Conservation (phyloP, 2,888 invertebrate genomes). For the Galerucella pusilla region DNA sequence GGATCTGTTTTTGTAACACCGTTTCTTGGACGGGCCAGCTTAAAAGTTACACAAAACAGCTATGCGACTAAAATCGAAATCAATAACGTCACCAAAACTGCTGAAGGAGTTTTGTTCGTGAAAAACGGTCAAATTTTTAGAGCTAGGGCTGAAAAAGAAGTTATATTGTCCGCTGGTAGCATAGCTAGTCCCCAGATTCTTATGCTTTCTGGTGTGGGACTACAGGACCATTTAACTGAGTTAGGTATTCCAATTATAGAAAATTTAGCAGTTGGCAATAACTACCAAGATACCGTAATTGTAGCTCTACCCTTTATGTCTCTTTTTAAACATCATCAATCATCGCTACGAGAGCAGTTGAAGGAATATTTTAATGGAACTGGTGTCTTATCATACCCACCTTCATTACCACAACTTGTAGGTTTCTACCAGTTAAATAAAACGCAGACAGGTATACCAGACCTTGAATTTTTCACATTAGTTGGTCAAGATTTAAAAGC, state of each 20-base stretch:
- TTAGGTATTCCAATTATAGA: constrained; percentile 71
- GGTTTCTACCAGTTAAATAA: constrained; percentile 36
- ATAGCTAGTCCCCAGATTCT: constrained; percentile 85
- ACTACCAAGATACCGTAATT: constrained; percentile 78
- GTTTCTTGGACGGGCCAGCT: constrained; percentile 71
- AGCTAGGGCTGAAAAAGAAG: constrained; percentile 74
- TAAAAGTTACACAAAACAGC: constrained; percentile 76
- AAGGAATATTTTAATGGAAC: constrained; percentile 60
- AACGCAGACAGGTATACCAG: constrained; percentile 44
- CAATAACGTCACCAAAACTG: constrained; percentile 69
- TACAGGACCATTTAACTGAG: constrained; percentile 69
- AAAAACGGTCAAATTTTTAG: constrained; percentile 69
- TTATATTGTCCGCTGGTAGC: constrained; percentile 81
- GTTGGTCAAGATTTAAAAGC: background rate
- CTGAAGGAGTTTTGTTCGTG: constrained; percentile 74
- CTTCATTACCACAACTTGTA: constrained; percentile 10
- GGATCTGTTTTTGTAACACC: constrained; percentile 81
- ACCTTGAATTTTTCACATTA: constrained; percentile 46
- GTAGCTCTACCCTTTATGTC: constrained; percentile 72
- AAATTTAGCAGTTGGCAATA: constrained; percentile 79
- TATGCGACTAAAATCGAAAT: constrained; percentile 73
- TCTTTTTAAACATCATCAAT: constrained; percentile 66
- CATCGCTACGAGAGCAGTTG: constrained; percentile 64
- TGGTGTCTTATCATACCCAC: constrained; percentile 29
- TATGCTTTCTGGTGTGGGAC: constrained; percentile 85